These are phyloP conservation scores for Linyphia triangularis DNA, from an alignment of 2,888 invertebrate genomes.

Conservation along the genomic window DNA sequence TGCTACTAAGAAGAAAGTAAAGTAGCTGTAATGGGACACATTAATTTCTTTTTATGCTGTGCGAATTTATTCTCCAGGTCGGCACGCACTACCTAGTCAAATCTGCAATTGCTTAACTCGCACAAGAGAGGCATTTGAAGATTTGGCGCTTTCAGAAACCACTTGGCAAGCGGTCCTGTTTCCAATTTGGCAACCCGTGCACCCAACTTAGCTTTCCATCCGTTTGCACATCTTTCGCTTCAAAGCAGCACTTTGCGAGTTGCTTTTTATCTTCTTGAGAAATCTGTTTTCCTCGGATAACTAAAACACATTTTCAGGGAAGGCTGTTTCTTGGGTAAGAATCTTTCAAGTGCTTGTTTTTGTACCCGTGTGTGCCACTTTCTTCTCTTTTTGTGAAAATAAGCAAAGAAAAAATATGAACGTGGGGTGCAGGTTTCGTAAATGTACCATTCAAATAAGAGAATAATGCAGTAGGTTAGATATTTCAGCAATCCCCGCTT, in stretches of 20 bases:
- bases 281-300: conserved; percentile 46
- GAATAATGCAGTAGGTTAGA: too few relatives aligned
- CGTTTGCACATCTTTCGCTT: conserved; percentile 21
- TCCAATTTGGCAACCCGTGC: conserved; percentile 52
- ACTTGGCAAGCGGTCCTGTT: conserved; percentile 43
- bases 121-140: not conserved
- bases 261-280: conserved; percentile 29
- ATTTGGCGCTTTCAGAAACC: conserved; percentile 37
- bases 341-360: not conserved
- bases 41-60: too few relatives aligned
- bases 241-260: conserved; percentile 16
- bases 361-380: not conserved
- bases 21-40: too few relatives aligned
- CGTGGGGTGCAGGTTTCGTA: too few relatives aligned
- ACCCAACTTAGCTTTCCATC: conserved; percentile 43
- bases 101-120: too few relatives aligned
- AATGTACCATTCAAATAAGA: too few relatives aligned
- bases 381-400: not conserved
- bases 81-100: too few relatives aligned
- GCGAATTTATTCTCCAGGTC: too few relatives aligned
- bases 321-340: conserved; percentile 27
- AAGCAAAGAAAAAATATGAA: too few relatives aligned
- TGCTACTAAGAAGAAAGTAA: too few relatives aligned
- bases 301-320: conserved; percentile 22
- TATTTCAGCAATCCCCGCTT: too few relatives aligned